Conservation (phyloP, 2,888 invertebrate genomes). For the Metacarcinus magister region DNA sequence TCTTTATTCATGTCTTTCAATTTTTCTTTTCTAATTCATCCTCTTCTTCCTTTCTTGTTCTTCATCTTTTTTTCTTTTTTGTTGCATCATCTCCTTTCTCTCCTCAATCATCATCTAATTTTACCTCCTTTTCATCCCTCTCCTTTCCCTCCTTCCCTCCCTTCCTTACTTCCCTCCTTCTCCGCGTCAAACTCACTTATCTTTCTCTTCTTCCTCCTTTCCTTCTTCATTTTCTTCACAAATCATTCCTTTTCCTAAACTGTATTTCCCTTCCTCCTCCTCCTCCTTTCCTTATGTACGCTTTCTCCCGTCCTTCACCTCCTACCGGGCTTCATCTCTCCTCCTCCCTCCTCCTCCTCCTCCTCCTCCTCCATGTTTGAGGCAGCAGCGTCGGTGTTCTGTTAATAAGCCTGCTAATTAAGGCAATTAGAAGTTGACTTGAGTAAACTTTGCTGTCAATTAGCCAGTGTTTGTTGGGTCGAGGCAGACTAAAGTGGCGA, state of each 20-base stretch:
- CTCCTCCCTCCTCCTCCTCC: slow-evolving; percentile 13
- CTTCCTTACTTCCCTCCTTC: neutral
- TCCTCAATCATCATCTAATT: neutral
- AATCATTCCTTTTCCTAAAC: neutral
- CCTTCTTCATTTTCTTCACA: neutral
- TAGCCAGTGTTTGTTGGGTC: slow-evolving; percentile 74
- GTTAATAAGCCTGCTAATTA: slow-evolving; percentile 75
- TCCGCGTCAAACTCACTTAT: neutral
- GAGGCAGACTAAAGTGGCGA: slow-evolving; percentile 70
- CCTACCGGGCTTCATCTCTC: neutral
- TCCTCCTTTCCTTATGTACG: neutral
- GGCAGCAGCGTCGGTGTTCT: slow-evolving; percentile 71
- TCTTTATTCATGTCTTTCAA: neutral
- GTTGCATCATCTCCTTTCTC: neutral
- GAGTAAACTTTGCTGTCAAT: slow-evolving; percentile 76
- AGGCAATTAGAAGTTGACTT: slow-evolving; percentile 77
- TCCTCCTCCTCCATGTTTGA: slow-evolving; percentile 64
- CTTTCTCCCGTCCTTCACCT: neutral
- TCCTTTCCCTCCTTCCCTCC: neutral
- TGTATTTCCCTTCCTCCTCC: neutral
- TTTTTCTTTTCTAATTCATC: neutral
- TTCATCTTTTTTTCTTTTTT: neutral
- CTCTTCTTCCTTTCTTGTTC: neutral
- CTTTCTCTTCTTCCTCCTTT: neutral
- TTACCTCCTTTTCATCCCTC: neutral